Percentiles rank a stretch among this genome's conserved stretches.
Conservation (phyloP, 2,888 invertebrate species). For the Lithophane ornitopus region DNA sequence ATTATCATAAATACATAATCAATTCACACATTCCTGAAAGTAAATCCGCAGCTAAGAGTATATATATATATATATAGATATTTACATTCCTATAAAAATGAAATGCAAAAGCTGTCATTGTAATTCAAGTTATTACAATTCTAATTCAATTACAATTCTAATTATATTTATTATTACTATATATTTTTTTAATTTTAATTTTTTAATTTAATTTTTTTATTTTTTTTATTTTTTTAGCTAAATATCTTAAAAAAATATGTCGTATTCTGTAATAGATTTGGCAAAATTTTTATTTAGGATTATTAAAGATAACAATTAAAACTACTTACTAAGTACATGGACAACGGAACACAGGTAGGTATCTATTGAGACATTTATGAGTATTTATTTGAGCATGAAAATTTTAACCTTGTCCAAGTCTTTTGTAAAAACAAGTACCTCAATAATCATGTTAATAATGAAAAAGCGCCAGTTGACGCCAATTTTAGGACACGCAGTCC, state of each 20-base stretch:
- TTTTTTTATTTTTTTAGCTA: too few species aligned
- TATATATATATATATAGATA: background rate
- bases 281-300: background rate
- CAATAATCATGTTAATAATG: constrained; percentile 5
- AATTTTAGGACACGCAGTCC: too few species aligned
- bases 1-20: constrained; percentile 59
- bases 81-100: constrained; percentile 39
- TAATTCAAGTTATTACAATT: too few species aligned
- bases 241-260: background rate
- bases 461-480: background rate
- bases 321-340: constrained; percentile 34
- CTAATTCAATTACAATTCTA: too few species aligned
- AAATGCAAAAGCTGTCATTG: constrained; percentile 36
- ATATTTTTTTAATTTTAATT: too few species aligned
- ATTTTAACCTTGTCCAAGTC: background rate
- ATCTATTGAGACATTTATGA: constrained; percentile 4
- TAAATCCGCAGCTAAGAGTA: background rate
- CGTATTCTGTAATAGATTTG: background rate
- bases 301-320: constrained; percentile 21
- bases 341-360: background rate
- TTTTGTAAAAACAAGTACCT: constrained; percentile 1
- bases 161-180: too few species aligned
- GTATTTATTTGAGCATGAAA: background rate
- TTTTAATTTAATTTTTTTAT: too few species aligned
- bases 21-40: constrained; percentile 65